A percentile compares a stretch with the other conserved stretches of the same genome.
Evolutionary conservation across 2,888 invertebrate genomes (phyloP).

Genomic region (Himalopsyche tibetana): DNA sequence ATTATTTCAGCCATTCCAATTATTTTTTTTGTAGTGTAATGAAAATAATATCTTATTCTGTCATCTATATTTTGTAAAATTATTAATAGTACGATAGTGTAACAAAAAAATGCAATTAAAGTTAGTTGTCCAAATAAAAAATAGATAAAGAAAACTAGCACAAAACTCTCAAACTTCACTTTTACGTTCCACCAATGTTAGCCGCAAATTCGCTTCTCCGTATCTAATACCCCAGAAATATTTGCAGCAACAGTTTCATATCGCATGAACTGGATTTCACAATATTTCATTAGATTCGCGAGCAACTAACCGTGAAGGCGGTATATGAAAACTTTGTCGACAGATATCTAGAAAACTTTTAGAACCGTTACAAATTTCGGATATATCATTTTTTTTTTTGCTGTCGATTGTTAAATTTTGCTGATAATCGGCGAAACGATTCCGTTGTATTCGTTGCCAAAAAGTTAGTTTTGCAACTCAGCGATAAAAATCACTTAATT

Average conservation of each 20-base stretch:
- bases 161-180: background rate
- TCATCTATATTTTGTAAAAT: too few relatives aligned
- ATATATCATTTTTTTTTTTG: slow-evolving; percentile 36
- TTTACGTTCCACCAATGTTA: slow-evolving; percentile 11
- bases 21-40: too few relatives aligned
- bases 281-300: slow-evolving; percentile 56
- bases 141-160: too few relatives aligned
- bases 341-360: slow-evolving; percentile 3
- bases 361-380: slow-evolving; percentile 26
- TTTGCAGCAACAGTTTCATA: slow-evolving; percentile 53
- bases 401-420: background rate
- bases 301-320: slow-evolving; percentile 56
- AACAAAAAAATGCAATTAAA: too few relatives aligned
- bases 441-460: background rate
- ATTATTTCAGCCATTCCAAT: too few relatives aligned
- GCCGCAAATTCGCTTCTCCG: slow-evolving; percentile 37
- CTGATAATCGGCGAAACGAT: background rate
- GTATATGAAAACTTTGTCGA: slow-evolving; percentile 8
- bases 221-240: slow-evolving; percentile 51
- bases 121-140: too few relatives aligned
- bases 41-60: too few relatives aligned
- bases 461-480: too few relatives aligned
- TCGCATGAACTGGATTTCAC: slow-evolving; percentile 56
- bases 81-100: too few relatives aligned
- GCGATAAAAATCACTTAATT: too few relatives aligned